Evolutionary conservation across 1,140 invertebrate genomes (phyloP), one percentile per base, ranked within the genome.

Genomic region (Caligus rogercresseyi): DNA sequence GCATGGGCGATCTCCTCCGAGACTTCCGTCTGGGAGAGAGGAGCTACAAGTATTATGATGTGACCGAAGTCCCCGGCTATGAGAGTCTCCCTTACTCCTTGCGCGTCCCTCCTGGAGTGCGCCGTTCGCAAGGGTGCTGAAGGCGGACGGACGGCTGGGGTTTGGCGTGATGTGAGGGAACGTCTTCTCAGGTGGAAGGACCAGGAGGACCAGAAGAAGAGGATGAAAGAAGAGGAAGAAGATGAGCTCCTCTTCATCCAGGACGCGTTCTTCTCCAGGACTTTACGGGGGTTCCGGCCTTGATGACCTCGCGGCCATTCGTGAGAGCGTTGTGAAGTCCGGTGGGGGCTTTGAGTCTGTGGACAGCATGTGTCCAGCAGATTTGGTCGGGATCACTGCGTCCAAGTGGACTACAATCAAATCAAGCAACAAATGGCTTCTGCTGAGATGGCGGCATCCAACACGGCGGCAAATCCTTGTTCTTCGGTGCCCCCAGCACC

Each of bases 261-360:
- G 63, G 67, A 51, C 20, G 18, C 25, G 66, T 56, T 54, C 67
- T 65, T 63, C 69, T 71, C 20, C 69, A 89, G 84, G 87, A 89
- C 75, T 86, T 86, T 62, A 95, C 89, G 54, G 53, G 53, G 13
- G 90, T 98, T 0, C 92, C 94, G 18, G 91, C 90, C 11, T 88
- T 98, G 13, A 91, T 97, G 94, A 98, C 75, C 92, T 98, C 78
- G 94, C 94, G 25, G 89, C 90, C 4, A 97, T 98, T 91, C 77
- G 93, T 69, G 91, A 97, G 78, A 89, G 89, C 19, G 89, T 97
- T 0, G 81, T 85, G 69, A 75, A 78, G 51, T 74, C 96, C 14
- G 84, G 84, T 0, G 89, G 57, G 15, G 16, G 87, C 1, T 77
- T 95, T 77, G 87, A 91, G 2, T 78, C 91, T 65, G 95, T 98